Conservation (phyloP, 2,113 vertebrate genomes). For the Engraulis encrasicolus region DNA sequence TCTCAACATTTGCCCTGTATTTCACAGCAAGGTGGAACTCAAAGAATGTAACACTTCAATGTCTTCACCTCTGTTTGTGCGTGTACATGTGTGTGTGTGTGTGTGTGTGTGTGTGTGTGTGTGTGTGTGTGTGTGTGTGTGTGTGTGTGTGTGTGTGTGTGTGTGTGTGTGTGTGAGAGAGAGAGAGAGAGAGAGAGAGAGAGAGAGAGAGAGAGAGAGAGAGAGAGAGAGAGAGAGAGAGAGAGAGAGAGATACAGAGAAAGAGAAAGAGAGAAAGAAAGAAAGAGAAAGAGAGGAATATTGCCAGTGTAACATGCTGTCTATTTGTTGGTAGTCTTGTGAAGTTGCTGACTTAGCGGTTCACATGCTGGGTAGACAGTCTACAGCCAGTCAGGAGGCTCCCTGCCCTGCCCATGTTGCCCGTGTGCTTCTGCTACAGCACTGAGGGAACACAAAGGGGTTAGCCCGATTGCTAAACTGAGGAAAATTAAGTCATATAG, state of each 20-base stretch:
- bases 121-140: conserved; percentile 14
- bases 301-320: not conserved
- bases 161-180: conserved; percentile 20
- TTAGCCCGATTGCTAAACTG: not conserved
- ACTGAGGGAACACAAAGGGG: not conserved
- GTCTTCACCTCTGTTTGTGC: conserved; percentile 25
- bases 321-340: not conserved
- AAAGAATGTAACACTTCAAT: conserved; percentile 25
- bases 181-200: conserved; percentile 1
- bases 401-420: not conserved
- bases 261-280: not conserved
- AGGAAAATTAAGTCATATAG: not conserved
- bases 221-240: not conserved
- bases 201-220: not conserved
- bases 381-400: not conserved
- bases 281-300: not conserved
- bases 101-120: conserved; percentile 24
- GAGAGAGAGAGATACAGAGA: not conserved
- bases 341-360: conserved; percentile 2
- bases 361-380: not conserved
- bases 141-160: conserved; percentile 12
- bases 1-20: conserved; percentile 56
- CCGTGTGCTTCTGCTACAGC: not conserved
- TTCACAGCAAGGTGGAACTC: conserved; percentile 40
- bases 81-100: conserved; percentile 5